These are phyloP conservation scores for Cheilosia variabilis DNA, from an alignment of 2,888 invertebrate species.

Conservation along the genomic window DNA sequence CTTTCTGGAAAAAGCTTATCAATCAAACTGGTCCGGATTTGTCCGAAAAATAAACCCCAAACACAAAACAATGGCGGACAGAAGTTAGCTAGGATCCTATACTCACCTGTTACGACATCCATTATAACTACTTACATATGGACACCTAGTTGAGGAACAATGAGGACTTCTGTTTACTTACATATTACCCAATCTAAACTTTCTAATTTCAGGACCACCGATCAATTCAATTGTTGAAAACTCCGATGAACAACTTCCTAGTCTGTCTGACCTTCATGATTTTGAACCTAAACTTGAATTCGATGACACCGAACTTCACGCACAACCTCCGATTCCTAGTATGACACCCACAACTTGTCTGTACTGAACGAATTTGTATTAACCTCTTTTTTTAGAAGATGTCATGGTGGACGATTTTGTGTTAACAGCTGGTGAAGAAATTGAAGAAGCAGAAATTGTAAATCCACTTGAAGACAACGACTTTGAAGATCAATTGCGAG, in stretches of 20 bases:
- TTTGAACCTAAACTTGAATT: slow-evolving; percentile 98
- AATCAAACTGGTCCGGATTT: too few relatives aligned
- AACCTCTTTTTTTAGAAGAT: slow-evolving; percentile 79
- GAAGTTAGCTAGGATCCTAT: too few relatives aligned
- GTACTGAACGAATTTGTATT: background rate
- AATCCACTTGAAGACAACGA: slow-evolving; percentile 82
- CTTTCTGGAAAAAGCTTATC: too few relatives aligned
- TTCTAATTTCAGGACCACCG: slow-evolving; percentile 80
- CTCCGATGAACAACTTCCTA: slow-evolving; percentile 92
- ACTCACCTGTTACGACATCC: too few relatives aligned
- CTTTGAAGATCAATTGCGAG: slow-evolving; percentile 82
- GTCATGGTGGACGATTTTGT: slow-evolving; percentile 83
- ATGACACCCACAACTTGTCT: slow-evolving; percentile 79
- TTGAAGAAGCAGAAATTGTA: slow-evolving; percentile 79
- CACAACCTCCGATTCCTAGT: slow-evolving; percentile 89
- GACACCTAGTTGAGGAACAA: too few relatives aligned
- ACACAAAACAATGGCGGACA: too few relatives aligned
- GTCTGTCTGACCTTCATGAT: slow-evolving; percentile 95
- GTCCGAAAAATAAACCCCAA: too few relatives aligned
- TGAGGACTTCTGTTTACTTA: too few relatives aligned
- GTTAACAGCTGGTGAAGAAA: slow-evolving; percentile 79
- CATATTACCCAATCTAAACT: background rate
- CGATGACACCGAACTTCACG: slow-evolving; percentile 95
- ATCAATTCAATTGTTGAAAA: slow-evolving; percentile 84
- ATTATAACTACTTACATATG: too few relatives aligned